These are phyloP conservation scores for Rhinophrynus dorsalis DNA, from an alignment of 2,797 vertebrate genomes.

Conservation along the genomic window DNA sequence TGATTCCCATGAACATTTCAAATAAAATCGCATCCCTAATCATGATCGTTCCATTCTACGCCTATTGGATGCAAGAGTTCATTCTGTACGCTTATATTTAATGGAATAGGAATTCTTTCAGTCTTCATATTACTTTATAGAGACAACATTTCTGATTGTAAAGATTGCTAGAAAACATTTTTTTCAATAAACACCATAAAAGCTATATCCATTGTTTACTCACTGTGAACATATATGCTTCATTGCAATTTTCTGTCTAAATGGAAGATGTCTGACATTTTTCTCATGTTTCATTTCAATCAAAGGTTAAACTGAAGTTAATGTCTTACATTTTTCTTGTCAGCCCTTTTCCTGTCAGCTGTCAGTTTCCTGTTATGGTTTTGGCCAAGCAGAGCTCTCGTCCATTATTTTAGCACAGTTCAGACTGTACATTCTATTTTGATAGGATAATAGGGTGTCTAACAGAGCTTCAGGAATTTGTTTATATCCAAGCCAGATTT, in stretches of 20 bases:
- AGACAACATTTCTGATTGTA: no score
- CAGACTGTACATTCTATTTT: background rate
- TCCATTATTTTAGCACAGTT: background rate
- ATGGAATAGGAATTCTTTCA: no score
- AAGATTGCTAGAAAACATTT: background rate
- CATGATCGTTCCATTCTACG: no score
- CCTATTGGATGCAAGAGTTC: no score
- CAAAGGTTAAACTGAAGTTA: slow-evolving; percentile 5
- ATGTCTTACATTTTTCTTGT: background rate
- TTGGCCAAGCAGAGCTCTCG: background rate
- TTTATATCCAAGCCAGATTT: no score
- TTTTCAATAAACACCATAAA: background rate
- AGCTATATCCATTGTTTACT: background rate
- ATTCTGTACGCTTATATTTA: no score
- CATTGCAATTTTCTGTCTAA: background rate
- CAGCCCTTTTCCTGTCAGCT: background rate
- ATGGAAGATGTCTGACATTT: slow-evolving; percentile 1
- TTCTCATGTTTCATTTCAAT: background rate
- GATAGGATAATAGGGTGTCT: background rate
- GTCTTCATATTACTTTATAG: no score
- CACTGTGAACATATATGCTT: background rate
- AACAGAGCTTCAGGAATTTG: no score
- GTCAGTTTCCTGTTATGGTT: background rate
- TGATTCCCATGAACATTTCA: no score
- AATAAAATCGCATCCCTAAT: no score